A percentile compares a stretch with the other conserved stretches of the same genome.
phyloP scores from a whole-genome alignment of 2,797 vertebrate species.

The Lacerta viridis region DNA sequence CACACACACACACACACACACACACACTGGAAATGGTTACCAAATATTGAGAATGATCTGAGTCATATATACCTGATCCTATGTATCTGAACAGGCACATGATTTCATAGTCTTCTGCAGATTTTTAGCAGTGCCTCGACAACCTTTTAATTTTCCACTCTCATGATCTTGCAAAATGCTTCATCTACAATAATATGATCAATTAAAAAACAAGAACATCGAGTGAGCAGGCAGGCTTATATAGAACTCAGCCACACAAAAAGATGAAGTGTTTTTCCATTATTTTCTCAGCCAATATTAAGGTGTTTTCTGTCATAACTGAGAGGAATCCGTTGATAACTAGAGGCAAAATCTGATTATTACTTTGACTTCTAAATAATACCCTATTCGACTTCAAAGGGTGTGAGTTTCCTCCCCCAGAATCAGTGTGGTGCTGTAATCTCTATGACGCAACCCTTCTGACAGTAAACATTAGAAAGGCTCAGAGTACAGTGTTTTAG shows the following conservation, averaged over 20 bases:
- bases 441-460: not conserved
- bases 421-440: not conserved
- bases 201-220: constrained; percentile 1
- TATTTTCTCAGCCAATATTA: constrained; percentile 52
- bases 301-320: constrained; percentile 61
- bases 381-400: constrained; percentile 32
- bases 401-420: constrained; percentile 2
- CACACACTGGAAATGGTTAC: not conserved
- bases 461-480: constrained; percentile 4
- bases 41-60: not conserved
- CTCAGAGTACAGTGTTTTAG: not conserved
- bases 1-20: not conserved
- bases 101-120: not conserved
- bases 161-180: not conserved
- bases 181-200: not conserved
- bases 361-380: constrained; percentile 16
- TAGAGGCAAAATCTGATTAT: constrained; percentile 10
- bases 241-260: constrained; percentile 51
- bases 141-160: not conserved
- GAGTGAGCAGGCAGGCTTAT: not conserved
- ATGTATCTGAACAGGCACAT: not conserved
- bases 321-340: constrained; percentile 5
- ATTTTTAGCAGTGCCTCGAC: not conserved
- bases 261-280: constrained; percentile 67
- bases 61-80: not conserved